Conservation (phyloP, 2,113 vertebrate genomes). For the Actenoides hombroni region DNA sequence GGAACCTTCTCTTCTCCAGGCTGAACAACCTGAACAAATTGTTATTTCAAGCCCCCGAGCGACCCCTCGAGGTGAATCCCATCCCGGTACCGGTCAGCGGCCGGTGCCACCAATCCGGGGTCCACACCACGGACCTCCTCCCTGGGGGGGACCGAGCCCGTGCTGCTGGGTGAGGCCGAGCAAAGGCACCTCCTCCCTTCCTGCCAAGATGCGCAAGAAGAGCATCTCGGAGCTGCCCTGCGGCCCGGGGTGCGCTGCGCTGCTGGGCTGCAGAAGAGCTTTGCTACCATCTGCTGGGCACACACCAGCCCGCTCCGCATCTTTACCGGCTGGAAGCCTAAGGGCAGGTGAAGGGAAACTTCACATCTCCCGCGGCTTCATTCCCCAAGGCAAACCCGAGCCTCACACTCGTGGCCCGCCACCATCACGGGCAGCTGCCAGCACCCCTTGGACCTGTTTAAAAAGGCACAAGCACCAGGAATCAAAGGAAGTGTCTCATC, state of each 20-base stretch:
- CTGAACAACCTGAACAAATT: neutral
- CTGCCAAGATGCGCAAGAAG: neutral
- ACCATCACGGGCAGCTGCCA: neutral
- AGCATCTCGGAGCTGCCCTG: neutral
- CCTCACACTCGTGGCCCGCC: neutral
- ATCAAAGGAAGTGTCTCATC: neutral
- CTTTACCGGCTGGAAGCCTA: neutral
- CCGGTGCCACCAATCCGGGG: fast-evolving
- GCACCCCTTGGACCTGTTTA: neutral
- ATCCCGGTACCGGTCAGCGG: fast-evolving
- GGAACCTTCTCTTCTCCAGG: neutral
- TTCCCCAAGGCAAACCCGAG: neutral
- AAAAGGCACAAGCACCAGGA: neutral
- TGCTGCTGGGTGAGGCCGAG: neutral
- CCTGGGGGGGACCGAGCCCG: neutral
- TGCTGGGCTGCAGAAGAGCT: conserved; percentile 14
- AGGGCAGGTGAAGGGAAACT: neutral
- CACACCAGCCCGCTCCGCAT: neutral
- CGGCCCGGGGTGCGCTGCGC: neutral
- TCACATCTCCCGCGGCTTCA: neutral
- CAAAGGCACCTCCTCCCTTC: neutral
- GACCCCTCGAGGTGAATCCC: neutral
- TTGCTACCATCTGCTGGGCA: conserved; percentile 72
- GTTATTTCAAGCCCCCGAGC: neutral
- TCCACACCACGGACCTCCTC: neutral